phyloP scores from a whole-genome alignment of 2,888 invertebrate genomes.

The Chymomyza fuscimana region DNA sequence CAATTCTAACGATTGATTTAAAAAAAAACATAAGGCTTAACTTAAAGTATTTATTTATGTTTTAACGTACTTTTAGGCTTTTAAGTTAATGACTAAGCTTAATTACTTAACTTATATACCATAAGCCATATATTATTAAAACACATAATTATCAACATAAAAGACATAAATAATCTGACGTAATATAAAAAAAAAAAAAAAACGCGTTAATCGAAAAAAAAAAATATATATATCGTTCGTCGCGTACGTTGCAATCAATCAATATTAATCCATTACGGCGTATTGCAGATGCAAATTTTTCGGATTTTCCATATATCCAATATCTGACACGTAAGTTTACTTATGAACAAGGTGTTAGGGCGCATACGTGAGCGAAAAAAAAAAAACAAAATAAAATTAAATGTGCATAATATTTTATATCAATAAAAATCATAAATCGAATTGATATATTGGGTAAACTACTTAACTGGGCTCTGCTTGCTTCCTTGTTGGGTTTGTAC shows the following conservation, averaged over 20 bases:
- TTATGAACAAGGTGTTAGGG: not conserved
- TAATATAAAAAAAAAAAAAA: not conserved
- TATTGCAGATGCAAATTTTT: slow-evolving; percentile 83
- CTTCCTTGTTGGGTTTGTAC: not conserved
- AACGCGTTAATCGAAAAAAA: slow-evolving; percentile 18
- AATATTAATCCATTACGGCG: slow-evolving; percentile 53
- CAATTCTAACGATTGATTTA: too few species aligned
- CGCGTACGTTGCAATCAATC: slow-evolving; percentile 6
- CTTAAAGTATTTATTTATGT: too few species aligned
- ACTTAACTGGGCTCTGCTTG: slow-evolving; percentile 25
- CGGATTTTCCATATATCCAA: slow-evolving; percentile 84
- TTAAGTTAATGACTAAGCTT: not conserved
- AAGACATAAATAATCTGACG: not conserved
- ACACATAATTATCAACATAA: not conserved
- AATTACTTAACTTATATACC: not conserved
- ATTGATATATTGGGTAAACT: slow-evolving; percentile 70
- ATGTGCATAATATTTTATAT: slow-evolving; percentile 51
- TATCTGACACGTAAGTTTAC: slow-evolving; percentile 84
- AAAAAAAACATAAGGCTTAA: too few species aligned
- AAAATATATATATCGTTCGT: slow-evolving; percentile 11
- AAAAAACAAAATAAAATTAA: slow-evolving; percentile 17
- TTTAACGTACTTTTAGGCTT: not conserved
- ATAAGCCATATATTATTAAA: not conserved
- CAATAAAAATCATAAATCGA: slow-evolving; percentile 60
- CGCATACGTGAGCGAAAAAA: slow-evolving; percentile 2